phyloP scores from a whole-genome alignment of 2,113 vertebrate genomes.

The Carlito syrichta region DNA sequence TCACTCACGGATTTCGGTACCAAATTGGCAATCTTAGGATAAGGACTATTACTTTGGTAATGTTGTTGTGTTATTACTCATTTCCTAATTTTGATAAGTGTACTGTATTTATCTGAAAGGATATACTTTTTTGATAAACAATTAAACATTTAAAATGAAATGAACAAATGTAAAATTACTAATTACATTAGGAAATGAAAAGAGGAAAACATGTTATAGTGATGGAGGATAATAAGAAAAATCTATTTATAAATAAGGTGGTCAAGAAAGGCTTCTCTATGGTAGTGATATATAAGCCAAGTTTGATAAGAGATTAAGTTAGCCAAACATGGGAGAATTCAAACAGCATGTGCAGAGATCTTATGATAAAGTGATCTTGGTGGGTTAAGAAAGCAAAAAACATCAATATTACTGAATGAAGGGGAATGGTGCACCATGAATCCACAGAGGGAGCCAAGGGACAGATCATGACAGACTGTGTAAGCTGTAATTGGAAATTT shows the following conservation, averaged over 20 bases:
- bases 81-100: background rate
- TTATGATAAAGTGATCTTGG: background rate
- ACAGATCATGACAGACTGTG: background rate
- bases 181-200: background rate
- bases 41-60: background rate
- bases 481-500: background rate
- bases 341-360: background rate
- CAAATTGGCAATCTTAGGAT: background rate
- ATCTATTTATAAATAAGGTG: background rate
- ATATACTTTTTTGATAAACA: background rate
- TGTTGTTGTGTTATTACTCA: background rate
- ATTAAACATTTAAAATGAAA: background rate
- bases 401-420: background rate
- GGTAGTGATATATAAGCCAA: background rate
- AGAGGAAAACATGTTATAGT: background rate
- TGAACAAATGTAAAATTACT: background rate
- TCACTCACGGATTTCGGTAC: background rate
- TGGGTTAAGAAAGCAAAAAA: background rate
- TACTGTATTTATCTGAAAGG: background rate
- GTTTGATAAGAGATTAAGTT: background rate
- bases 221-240: background rate
- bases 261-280: background rate
- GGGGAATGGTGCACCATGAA: background rate
- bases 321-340: background rate
- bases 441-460: background rate